Conservation (phyloP, 2,113 vertebrate genomes). For the Larimichthys polyactis region DNA sequence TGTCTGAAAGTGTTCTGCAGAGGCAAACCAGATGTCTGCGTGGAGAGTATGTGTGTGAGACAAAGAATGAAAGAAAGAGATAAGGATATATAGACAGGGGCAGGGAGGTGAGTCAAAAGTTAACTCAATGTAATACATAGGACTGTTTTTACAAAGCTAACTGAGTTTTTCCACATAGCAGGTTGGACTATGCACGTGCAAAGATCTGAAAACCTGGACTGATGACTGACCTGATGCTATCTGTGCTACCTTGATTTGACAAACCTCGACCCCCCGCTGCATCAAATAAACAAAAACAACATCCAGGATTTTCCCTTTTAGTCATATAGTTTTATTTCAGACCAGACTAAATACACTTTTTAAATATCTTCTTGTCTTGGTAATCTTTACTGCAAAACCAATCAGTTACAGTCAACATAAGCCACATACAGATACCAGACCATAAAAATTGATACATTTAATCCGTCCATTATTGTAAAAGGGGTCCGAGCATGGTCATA, state of each 20-base stretch:
- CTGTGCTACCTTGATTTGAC: background rate
- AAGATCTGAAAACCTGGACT: background rate
- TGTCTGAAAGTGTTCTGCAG: slow-evolving; percentile 34
- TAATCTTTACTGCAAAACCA: background rate
- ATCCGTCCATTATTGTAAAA: slow-evolving; percentile 43
- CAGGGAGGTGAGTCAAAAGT: background rate
- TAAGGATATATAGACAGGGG: slow-evolving; percentile 2
- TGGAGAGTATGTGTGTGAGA: slow-evolving; percentile 20
- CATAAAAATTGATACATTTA: slow-evolving; percentile 59
- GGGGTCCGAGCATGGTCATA: slow-evolving; percentile 36
- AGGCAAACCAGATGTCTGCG: slow-evolving; percentile 53
- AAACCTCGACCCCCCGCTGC: slow-evolving; percentile 4
- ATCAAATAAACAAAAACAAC: background rate
- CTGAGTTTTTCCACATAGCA: background rate
- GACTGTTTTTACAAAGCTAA: slow-evolving; percentile 1
- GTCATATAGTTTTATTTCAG: background rate
- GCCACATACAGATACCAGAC: slow-evolving; percentile 19
- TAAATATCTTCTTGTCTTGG: background rate
- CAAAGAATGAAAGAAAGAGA: slow-evolving; percentile 20
- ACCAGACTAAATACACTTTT: slow-evolving; percentile 17
- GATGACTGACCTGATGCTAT: background rate
- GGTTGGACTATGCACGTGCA: background rate
- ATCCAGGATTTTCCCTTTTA: background rate
- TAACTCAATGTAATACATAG: background rate
- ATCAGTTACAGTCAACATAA: slow-evolving; percentile 6